Evolutionary conservation across 2,888 invertebrate genomes (phyloP).

Genomic region (Tetragonisca angustula): DNA sequence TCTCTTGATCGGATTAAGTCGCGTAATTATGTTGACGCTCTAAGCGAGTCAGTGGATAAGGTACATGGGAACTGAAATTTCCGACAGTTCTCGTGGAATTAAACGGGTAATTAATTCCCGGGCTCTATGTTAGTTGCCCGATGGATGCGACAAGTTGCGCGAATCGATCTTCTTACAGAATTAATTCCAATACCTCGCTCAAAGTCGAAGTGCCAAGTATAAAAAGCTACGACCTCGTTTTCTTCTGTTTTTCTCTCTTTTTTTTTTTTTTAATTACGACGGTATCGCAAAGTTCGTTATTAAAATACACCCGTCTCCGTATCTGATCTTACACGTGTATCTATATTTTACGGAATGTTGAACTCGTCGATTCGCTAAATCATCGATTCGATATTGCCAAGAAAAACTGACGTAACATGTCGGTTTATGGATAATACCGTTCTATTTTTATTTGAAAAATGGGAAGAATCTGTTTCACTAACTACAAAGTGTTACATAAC

Average conservation of each 20-base stretch:
- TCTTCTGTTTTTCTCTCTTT: too few species aligned
- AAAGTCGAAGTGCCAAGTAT: conserved; percentile 1
- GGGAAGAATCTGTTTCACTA: too few species aligned
- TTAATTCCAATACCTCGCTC: not conserved
- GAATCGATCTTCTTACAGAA: not conserved
- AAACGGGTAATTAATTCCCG: not conserved
- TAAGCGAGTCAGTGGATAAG: not conserved
- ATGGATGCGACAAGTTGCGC: too few species aligned
- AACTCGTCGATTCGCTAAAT: too few species aligned
- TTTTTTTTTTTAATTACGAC: not conserved
- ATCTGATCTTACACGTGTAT: too few species aligned
- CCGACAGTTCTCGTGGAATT: not conserved
- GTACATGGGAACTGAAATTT: not conserved
- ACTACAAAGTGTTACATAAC: too few species aligned
- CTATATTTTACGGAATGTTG: too few species aligned
- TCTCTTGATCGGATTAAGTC: not conserved
- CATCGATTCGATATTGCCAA: too few species aligned
- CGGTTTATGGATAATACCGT: too few species aligned
- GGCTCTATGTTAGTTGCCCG: too few species aligned
- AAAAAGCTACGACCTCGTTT: not conserved
- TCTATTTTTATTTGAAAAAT: too few species aligned
- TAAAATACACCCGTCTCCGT: not conserved
- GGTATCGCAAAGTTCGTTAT: not conserved
- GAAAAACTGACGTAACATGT: too few species aligned
- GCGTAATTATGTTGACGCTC: not conserved